Conservation (phyloP, 2,888 invertebrate species). For the Diogma glabrata region DNA sequence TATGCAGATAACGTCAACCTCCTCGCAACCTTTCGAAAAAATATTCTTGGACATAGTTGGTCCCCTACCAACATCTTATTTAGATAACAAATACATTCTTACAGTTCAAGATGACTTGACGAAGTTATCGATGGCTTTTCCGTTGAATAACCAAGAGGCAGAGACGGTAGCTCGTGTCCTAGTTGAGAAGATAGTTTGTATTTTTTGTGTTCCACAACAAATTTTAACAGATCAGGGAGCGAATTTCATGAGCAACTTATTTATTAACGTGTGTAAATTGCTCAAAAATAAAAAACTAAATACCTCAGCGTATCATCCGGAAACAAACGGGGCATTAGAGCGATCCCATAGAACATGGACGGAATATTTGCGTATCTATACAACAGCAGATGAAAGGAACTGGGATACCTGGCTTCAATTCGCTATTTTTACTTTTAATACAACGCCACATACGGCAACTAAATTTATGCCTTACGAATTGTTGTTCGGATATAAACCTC, state of each 20-base stretch:
- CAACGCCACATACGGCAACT: too few species aligned
- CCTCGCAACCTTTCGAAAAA: background rate
- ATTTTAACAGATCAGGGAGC: too few species aligned
- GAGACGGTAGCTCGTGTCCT: background rate
- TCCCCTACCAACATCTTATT: background rate
- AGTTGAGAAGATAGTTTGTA: background rate
- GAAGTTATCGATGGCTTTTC: background rate
- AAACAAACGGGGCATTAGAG: background rate
- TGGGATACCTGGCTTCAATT: background rate
- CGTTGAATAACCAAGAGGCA: background rate
- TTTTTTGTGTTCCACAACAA: background rate
- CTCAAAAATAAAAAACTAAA: background rate
- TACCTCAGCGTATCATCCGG: background rate
- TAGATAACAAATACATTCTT: background rate
- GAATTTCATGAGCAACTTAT: background rate
- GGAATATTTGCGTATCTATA: background rate
- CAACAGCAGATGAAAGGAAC: background rate
- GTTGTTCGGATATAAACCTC: background rate
- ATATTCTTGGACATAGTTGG: background rate
- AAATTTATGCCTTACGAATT: too few species aligned
- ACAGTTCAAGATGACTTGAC: too few species aligned
- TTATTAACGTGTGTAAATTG: background rate
- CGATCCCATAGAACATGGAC: slow-evolving; percentile 1
- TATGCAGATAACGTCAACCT: background rate
- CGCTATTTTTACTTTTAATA: background rate